phyloP scores from a whole-genome alignment of 2,113 vertebrate genomes.

The Abramis brama region DNA sequence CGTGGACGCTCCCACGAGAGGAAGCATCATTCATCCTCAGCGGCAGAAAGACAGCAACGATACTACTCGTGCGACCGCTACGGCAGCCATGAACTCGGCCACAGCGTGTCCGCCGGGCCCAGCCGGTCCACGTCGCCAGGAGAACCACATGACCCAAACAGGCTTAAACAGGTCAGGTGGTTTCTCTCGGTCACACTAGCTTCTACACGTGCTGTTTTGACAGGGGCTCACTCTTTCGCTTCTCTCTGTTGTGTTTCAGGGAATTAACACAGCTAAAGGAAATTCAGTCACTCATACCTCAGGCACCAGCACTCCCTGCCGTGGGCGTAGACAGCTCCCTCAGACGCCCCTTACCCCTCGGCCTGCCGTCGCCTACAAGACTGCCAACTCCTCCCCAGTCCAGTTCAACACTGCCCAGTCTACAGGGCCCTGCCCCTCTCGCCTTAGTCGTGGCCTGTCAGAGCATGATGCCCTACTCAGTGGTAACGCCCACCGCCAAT shows the following conservation, averaged over 20 bases:
- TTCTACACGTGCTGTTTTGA: neutral
- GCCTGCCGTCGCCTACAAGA: conserved; percentile 93
- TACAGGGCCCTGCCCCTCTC: conserved; percentile 76
- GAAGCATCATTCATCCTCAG: conserved; percentile 87
- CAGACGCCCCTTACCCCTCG: conserved; percentile 96
- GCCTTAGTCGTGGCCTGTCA: conserved; percentile 87
- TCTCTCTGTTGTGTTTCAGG: conserved; percentile 79
- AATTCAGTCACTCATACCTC: conserved; percentile 82
- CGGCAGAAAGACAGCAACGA: conserved; percentile 86
- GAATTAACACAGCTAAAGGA: conserved; percentile 81
- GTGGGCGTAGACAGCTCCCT: conserved; percentile 91
- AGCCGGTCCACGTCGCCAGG: conserved; percentile 89
- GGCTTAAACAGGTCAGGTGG: conserved; percentile 82
- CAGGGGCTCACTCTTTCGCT: conserved; percentile 56
- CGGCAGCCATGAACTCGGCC: conserved; percentile 82
- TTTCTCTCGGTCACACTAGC: neutral
- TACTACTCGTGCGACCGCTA: conserved; percentile 97
- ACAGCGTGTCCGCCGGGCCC: conserved; percentile 81
- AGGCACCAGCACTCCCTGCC: conserved; percentile 85
- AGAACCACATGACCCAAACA: conserved; percentile 76
- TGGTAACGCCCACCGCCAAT: conserved; percentile 64
- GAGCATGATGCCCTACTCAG: conserved; percentile 86
- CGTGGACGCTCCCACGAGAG: conserved; percentile 91
- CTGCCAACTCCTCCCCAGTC: conserved; percentile 88
- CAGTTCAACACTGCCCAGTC: conserved; percentile 74